Conservation (phyloP, 2,113 vertebrate genomes). For the Saguinus midas region DNA sequence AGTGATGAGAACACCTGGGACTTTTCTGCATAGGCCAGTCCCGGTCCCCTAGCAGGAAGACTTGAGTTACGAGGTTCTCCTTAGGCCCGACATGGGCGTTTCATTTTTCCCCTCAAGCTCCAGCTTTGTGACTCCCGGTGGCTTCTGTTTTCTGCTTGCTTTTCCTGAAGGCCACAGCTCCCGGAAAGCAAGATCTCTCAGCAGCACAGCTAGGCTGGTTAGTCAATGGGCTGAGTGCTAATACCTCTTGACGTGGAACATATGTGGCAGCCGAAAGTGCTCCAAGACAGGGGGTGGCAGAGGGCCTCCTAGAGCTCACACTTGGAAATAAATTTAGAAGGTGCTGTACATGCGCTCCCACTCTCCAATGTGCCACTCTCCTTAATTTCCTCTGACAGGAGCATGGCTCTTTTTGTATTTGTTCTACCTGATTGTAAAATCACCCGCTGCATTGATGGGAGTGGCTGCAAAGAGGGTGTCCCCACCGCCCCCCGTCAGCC, state of each 20-base stretch:
- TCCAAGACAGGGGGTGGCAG: neutral
- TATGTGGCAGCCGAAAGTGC: neutral
- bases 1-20: neutral
- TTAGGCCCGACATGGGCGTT: neutral
- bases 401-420: neutral
- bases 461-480: neutral
- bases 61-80: neutral
- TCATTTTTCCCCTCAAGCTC: neutral
- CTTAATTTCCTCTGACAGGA: neutral
- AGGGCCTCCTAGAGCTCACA: neutral
- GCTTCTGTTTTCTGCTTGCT: neutral
- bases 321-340: neutral
- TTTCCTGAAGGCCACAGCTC: constrained; percentile 15
- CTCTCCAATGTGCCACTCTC: neutral
- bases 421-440: neutral
- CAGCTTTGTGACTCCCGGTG: neutral
- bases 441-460: neutral
- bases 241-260: constrained; percentile 47
- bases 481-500: neutral
- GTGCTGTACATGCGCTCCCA: accelerated
- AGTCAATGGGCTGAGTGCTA: neutral
- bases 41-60: neutral
- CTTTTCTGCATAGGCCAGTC: neutral
- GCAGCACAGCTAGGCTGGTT: neutral
- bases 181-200: constrained; percentile 20